Conservation (phyloP, 2,113 vertebrate species). For the Catharus minimus region DNA sequence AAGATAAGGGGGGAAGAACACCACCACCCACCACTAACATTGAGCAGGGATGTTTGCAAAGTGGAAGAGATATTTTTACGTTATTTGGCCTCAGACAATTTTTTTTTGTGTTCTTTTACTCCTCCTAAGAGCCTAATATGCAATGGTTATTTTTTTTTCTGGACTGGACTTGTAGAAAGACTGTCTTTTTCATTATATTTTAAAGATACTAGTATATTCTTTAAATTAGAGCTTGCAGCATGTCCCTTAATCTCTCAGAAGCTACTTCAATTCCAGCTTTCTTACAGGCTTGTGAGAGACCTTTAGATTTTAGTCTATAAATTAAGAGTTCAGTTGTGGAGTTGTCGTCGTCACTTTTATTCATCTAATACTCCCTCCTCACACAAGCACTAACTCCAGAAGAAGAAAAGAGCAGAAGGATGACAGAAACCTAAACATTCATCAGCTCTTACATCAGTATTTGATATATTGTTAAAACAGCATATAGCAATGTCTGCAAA, state of each 20-base stretch:
- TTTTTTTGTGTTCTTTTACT: neutral
- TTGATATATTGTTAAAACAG: neutral
- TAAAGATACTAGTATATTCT: neutral
- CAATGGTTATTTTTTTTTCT: neutral
- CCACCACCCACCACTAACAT: rapidly evolving
- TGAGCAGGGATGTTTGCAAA: neutral
- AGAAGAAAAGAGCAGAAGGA: neutral
- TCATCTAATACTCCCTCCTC: neutral
- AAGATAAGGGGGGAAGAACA: neutral
- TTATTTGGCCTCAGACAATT: neutral
- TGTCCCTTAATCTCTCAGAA: slow-evolving; percentile 12
- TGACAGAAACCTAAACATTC: neutral
- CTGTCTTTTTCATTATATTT: neutral
- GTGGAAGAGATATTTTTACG: neutral
- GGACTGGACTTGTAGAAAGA: neutral
- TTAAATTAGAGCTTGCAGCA: neutral
- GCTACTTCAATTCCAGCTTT: neutral
- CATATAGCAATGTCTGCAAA: neutral
- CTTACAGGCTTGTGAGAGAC: neutral
- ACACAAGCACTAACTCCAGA: neutral
- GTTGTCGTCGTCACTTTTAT: neutral
- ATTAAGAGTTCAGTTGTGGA: neutral
- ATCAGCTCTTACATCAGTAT: neutral
- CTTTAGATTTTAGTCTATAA: neutral
- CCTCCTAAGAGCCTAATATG: neutral